Percentiles rank a stretch among this genome's conserved stretches.
Evolutionary conservation across 2,113 vertebrate genomes (phyloP).

Genomic region (Fukomys damarensis): DNA sequence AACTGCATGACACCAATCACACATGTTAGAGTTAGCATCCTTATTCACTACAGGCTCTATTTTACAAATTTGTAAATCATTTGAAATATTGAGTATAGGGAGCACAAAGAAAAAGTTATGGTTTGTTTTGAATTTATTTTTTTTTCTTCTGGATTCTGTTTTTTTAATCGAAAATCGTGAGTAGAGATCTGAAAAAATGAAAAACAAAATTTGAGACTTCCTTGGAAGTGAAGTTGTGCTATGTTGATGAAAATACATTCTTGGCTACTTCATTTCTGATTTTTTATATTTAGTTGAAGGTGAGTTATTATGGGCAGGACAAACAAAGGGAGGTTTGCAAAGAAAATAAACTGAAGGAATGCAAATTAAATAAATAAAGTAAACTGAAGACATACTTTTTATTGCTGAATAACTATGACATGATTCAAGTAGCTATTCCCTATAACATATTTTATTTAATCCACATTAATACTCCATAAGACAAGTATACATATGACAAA

Average conservation of each 20-base stretch:
- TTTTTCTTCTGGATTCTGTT: neutral
- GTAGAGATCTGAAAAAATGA: neutral
- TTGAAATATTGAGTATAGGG: neutral
- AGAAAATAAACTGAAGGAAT: neutral
- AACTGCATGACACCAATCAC: no score
- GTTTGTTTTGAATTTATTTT: neutral
- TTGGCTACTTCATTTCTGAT: neutral
- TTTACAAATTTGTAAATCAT: neutral
- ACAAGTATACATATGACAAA: accelerated
- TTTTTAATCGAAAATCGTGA: neutral
- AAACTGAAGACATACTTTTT: neutral
- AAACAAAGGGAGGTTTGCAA: neutral
- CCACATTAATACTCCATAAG: neutral
- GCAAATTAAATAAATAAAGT: neutral
- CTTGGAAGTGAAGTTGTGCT: accelerated
- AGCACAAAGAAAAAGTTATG: neutral
- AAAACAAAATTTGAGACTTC: neutral
- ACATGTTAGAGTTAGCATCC: accelerated
- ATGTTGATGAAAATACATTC: neutral
- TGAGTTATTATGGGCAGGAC: neutral
- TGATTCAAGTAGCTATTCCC: neutral
- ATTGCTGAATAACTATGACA: neutral
- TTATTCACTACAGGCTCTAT: neutral
- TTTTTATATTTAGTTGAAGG: neutral
- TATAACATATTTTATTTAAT: neutral